Evolutionary conservation across 2,113 vertebrate species (phyloP).

Genomic region (Dromaius novaehollandiae): DNA sequence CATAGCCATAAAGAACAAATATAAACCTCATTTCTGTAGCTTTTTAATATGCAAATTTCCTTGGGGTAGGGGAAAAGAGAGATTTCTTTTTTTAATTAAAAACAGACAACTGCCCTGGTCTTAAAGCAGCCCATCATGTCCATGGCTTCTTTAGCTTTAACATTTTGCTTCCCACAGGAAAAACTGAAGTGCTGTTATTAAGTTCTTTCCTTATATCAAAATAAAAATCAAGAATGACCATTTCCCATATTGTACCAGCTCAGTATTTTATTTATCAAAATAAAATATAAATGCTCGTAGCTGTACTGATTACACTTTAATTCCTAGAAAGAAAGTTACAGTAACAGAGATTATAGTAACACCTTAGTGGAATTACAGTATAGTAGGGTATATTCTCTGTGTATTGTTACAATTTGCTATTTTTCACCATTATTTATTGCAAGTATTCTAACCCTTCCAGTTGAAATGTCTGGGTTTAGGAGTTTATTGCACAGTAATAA

Average conservation of each 20-base stretch:
- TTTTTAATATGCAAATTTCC: conserved; percentile 50
- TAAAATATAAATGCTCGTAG: neutral
- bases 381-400: neutral
- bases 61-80: neutral
- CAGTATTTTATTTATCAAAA: neutral
- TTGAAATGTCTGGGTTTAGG: neutral
- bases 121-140: neutral
- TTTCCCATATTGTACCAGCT: neutral
- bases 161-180: neutral
- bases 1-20: conserved; percentile 49
- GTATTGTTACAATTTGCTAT: neutral
- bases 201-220: neutral
- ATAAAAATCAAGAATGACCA: neutral
- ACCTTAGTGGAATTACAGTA: neutral
- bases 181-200: neutral
- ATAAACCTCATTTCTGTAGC: conserved; percentile 30
- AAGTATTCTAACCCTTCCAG: neutral
- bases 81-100: conserved; percentile 13
- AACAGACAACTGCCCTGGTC: neutral
- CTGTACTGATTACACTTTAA: neutral
- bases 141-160: neutral
- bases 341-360: neutral
- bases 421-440: neutral
- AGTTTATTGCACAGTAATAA: conserved; percentile 37
- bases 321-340: neutral